Base-by-base conservation (phyloP, 2,888 invertebrate genomes). In the Cheilosia pagana region DNA sequence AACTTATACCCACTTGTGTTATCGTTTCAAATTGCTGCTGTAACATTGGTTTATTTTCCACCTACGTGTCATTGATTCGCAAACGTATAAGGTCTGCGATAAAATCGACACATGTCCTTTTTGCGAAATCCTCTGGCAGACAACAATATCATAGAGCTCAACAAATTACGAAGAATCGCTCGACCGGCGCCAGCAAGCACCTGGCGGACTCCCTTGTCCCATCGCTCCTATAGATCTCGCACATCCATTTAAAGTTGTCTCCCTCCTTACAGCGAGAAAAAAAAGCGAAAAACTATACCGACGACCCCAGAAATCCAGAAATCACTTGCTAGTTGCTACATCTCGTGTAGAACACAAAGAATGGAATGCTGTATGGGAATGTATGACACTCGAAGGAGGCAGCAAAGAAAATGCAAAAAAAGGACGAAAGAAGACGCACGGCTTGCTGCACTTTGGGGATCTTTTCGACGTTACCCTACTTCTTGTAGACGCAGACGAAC, bases 131-230 rank as follows among this genome's bases (percentile, higher is more conserved):
- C 63, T 74, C 53, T 28, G 55, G 43, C 19, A 25, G 10, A 77
- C 62, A 71, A 71, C 76, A 65, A 65, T 77, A 65, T 71, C 75
- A 76, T 50, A 55, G 48, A 67, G 50, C 75, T 81, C 75, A 71
- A 75, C 79, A 85, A 85, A 76, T 85, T 81, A 70, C 75, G 71
- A 81, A 67, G 75, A 85, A 81, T 81, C 71, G 75, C 81, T 67
- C 75, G 75, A 76, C 85, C 67, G 72, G 72, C 77, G 67, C 77
- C 55, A 77, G 82, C 77, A 21, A 83, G 74, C 83, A 85, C 85
- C 85, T 85, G 83, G 63, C 70, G 59, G 63, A 63, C 75, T 79
- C 65, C 68, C 39, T 71, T 79, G 48, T 75, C 8, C 52, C 43
- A 79, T 72, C 62, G 50, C 23, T 63, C 25, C 60, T 45, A 60